Evolutionary conservation across 2,113 vertebrate species (phyloP).

Genomic region (Microtus ochrogaster): DNA sequence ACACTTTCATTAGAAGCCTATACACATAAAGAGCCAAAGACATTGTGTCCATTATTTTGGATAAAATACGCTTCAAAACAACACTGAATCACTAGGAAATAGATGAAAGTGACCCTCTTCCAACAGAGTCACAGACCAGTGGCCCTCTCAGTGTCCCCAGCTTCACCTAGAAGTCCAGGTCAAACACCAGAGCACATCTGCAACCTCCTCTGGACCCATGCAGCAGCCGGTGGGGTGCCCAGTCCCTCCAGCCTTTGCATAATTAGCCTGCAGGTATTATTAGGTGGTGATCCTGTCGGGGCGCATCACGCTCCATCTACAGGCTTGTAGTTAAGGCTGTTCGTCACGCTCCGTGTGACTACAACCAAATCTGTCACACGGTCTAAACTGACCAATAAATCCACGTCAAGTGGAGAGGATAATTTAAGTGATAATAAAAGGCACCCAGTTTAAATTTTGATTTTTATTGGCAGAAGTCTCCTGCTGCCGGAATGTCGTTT

Average conservation of each 20-base stretch:
- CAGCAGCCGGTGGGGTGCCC: background rate
- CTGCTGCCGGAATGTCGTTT: slow-evolving; percentile 77
- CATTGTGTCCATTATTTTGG: background rate
- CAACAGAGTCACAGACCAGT: background rate
- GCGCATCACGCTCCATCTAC: slow-evolving; percentile 23
- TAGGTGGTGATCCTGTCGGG: background rate
- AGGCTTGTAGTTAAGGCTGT: slow-evolving; percentile 67
- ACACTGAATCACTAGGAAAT: background rate
- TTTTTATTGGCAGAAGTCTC: slow-evolving; percentile 81
- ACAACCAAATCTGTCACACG: slow-evolving; percentile 56
- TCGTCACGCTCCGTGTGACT: slow-evolving; percentile 61
- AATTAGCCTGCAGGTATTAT: slow-evolving; percentile 67
- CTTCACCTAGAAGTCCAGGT: background rate
- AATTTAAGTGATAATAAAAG: slow-evolving; percentile 76
- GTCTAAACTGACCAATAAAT: slow-evolving; percentile 64
- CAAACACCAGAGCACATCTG: background rate
- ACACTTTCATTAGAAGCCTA: background rate
- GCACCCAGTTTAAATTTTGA: slow-evolving; percentile 66
- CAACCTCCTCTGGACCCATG: background rate
- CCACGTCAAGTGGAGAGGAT: slow-evolving; percentile 67
- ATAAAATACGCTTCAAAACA: slow-evolving; percentile 11
- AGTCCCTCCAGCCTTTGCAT: background rate
- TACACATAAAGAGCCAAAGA: background rate
- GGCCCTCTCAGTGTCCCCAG: too few species aligned
- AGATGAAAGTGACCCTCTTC: background rate